A percentile compares a stretch with the other conserved stretches of the same genome.
These are phyloP conservation scores for Andrena bicolor DNA, from an alignment of 2,888 invertebrate genomes.

Conservation along the genomic window DNA sequence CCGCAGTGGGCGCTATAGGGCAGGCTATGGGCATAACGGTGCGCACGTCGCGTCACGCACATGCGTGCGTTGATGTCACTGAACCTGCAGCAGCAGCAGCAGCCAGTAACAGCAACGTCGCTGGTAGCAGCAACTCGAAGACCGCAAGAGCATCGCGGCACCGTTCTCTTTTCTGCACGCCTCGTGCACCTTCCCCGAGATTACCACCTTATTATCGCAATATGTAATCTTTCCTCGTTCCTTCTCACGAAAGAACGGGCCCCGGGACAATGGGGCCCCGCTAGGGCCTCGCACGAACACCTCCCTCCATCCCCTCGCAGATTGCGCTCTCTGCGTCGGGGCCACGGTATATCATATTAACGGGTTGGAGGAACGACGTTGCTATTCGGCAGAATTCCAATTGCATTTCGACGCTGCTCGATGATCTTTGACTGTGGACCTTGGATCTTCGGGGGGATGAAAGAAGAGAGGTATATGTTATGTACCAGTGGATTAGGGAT, in stretches of 20 bases:
- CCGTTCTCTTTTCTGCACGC: slow-evolving; percentile 63
- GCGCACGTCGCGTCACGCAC: slow-evolving; percentile 83
- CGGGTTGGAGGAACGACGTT: slow-evolving; percentile 8
- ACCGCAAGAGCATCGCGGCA: slow-evolving; percentile 59
- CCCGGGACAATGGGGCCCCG: slow-evolving; percentile 49
- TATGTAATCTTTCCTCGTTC: slow-evolving; percentile 49
- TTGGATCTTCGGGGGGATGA: too few relatives aligned
- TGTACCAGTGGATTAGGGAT: too few relatives aligned
- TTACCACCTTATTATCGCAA: slow-evolving; percentile 61
- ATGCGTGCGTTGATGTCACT: slow-evolving; percentile 84
- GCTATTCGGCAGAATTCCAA: too few relatives aligned
- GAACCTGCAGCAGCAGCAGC: slow-evolving; percentile 77
- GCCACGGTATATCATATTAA: slow-evolving; percentile 8
- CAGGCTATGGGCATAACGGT: slow-evolving; percentile 83
- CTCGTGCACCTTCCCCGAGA: slow-evolving; percentile 49
- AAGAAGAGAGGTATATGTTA: too few relatives aligned
- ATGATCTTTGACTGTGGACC: too few relatives aligned
- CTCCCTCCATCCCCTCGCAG: not conserved
- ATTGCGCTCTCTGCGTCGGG: slow-evolving; percentile 5
- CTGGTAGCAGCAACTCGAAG: slow-evolving; percentile 39
- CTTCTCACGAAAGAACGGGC: slow-evolving; percentile 63
- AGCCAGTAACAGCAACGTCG: slow-evolving; percentile 50
- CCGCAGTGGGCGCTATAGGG: slow-evolving; percentile 77
- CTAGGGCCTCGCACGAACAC: slow-evolving; percentile 46
- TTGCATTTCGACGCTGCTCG: too few relatives aligned